Evolutionary conservation across 2,113 vertebrate genomes (phyloP).

Genomic region (Sula dactylatra): DNA sequence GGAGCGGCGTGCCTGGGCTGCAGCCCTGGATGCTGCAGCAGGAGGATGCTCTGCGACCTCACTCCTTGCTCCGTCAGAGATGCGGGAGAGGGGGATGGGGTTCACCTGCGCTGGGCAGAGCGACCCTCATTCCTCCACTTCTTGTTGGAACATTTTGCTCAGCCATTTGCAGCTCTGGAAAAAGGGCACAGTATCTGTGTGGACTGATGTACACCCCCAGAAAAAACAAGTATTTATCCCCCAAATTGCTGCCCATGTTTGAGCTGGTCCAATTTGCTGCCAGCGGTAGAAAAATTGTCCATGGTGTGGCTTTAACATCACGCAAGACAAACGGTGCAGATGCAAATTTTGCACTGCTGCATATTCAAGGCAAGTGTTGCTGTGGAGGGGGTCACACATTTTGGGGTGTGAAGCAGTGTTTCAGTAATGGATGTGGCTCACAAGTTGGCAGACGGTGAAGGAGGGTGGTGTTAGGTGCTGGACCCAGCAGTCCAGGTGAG

Average conservation of each 20-base stretch:
- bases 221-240: background rate
- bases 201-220: background rate
- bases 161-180: background rate
- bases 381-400: background rate
- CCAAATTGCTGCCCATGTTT: background rate
- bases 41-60: background rate
- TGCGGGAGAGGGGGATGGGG: rapidly evolving
- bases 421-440: rapidly evolving
- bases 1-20: background rate
- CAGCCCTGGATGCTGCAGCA: too few species aligned
- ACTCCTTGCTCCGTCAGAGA: background rate
- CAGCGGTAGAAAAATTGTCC: background rate
- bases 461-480: too few species aligned
- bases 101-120: background rate
- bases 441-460: background rate
- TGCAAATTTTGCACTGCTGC: background rate
- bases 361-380: background rate
- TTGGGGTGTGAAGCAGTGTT: background rate
- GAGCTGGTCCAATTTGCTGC: background rate
- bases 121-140: background rate
- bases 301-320: background rate
- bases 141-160: background rate
- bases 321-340: background rate
- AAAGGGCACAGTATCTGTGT: background rate
- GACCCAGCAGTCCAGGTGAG: background rate